Conservation (phyloP, 2,113 vertebrate species). For the Triplophysa tibetana region DNA sequence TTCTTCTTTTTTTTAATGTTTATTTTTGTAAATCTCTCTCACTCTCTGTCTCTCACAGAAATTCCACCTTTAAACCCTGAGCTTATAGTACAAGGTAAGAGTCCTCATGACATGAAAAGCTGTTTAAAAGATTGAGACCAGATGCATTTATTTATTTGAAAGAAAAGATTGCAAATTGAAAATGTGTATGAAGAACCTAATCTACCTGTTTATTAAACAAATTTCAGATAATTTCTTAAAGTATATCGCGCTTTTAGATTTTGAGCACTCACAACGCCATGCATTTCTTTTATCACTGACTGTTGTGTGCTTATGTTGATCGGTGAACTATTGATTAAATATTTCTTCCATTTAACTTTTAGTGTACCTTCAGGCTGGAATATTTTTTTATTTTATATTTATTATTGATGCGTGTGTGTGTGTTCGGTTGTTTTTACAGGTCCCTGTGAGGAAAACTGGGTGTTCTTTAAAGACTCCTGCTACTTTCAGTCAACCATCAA, state of each 20-base stretch:
- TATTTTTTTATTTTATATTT: no score
- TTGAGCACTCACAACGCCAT: not conserved
- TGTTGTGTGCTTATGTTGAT: no score
- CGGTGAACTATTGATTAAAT: no score
- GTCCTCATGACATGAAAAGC: not conserved
- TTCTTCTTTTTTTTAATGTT: not conserved
- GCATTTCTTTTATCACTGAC: no score
- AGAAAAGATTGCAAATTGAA: no score
- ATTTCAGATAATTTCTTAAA: no score
- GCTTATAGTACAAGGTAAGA: constrained; percentile 33
- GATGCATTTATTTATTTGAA: no score
- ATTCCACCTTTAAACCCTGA: not conserved
- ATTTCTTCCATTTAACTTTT: no score
- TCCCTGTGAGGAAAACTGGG: constrained; percentile 46
- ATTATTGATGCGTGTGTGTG: not conserved
- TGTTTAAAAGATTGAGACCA: not conserved
- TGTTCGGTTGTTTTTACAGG: constrained; percentile 28
- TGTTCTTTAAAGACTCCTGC: constrained; percentile 39
- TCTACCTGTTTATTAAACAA: no score
- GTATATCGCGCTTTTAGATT: not conserved
- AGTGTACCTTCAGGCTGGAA: not conserved
- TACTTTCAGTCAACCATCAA: constrained; percentile 37
- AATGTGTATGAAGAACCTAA: no score
- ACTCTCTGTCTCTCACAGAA: not conserved
- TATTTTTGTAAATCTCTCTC: no score